phyloP scores from a whole-genome alignment of 2,797 vertebrate genomes.

The Sebastes hopkinsi region DNA sequence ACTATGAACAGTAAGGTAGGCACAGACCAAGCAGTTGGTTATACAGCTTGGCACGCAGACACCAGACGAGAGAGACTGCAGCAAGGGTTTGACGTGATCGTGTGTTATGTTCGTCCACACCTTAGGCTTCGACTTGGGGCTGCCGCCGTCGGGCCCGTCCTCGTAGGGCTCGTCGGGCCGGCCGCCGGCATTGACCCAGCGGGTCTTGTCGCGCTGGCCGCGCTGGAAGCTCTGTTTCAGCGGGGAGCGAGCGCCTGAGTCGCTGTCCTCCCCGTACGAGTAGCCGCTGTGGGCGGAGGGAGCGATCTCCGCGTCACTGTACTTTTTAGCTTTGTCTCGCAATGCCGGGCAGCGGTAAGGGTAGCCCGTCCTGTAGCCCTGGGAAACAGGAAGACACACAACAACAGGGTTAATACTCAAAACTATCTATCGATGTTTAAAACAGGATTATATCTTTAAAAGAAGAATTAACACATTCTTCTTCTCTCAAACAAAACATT shows the following conservation, averaged over 20 bases:
- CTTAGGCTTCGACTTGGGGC: constrained; percentile 99
- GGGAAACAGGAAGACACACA: neutral
- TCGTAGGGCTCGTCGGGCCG: constrained; percentile 92
- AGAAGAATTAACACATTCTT: neutral
- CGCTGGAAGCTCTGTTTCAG: constrained; percentile 99
- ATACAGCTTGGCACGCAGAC: constrained; percentile 99
- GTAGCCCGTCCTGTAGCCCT: constrained; percentile 99
- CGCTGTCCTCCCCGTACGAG: constrained; percentile 93
- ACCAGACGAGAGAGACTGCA: constrained; percentile 99
- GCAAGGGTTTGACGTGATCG: constrained; percentile 99
- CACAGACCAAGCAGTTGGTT: constrained; percentile 99
- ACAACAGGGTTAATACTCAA: neutral
- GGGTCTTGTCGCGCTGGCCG: constrained; percentile 98
- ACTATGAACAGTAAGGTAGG: constrained; percentile 99
- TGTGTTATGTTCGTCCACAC: constrained; percentile 99
- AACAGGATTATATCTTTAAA: neutral
- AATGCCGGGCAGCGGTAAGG: constrained; percentile 96
- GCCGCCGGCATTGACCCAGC: constrained; percentile 91
- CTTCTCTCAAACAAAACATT: neutral
- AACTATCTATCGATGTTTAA: neutral
- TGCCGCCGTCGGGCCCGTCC: constrained; percentile 94
- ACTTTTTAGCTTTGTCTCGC: constrained; percentile 97
- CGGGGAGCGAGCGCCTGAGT: constrained; percentile 95
- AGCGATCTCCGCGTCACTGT: constrained; percentile 93
- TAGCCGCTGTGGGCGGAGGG: constrained; percentile 90